A percentile compares a stretch with the other conserved stretches of the same genome.
Conservation (phyloP, 2,113 vertebrate species). For the Hyperopisus bebe region DNA sequence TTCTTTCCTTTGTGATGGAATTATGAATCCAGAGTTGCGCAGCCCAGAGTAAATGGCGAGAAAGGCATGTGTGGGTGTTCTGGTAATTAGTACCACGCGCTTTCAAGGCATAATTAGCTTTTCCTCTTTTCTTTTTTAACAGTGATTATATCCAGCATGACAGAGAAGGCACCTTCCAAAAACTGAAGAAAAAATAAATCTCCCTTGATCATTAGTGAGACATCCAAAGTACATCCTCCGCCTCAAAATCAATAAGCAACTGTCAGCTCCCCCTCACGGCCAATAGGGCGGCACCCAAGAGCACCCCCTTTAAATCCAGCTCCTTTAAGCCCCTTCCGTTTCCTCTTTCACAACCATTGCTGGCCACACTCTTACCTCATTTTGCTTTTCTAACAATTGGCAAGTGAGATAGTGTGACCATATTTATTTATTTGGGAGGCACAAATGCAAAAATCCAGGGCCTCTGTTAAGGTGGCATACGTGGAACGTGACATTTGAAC, state of each 20-base stretch:
- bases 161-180: conserved; percentile 17
- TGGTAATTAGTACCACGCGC: conserved; percentile 20
- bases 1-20: conserved; percentile 20
- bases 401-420: background rate
- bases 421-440: background rate
- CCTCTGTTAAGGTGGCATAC: background rate
- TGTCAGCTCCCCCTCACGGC: background rate
- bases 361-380: background rate
- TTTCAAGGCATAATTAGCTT: conserved; percentile 22
- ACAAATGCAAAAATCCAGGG: background rate
- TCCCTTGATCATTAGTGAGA: conserved; percentile 21
- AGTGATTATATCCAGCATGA: conserved; percentile 11
- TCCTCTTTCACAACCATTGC: background rate
- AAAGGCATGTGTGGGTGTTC: background rate
- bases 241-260: conserved; percentile 13
- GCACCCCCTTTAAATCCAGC: background rate
- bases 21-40: conserved; percentile 4
- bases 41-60: conserved; percentile 10
- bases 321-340: background rate
- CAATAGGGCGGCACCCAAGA: background rate
- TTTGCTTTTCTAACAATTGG: background rate
- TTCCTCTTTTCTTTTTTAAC: background rate
- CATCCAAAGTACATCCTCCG: background rate
- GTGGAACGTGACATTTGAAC: background rate
- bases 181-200: background rate